Evolutionary conservation across 1,140 invertebrate species (phyloP).

Genomic region (Psix sp.): DNA sequence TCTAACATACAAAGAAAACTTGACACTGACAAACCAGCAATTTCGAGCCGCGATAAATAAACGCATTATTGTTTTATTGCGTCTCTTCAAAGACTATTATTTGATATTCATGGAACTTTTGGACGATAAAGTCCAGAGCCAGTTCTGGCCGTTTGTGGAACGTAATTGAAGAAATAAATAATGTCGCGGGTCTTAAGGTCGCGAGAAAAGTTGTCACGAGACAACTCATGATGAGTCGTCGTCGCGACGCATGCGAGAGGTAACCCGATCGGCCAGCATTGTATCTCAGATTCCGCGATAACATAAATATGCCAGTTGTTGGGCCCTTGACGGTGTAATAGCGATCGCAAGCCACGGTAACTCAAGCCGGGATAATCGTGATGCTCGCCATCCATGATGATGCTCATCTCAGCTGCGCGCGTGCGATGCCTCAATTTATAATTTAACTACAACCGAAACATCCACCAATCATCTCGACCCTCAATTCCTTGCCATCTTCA

Average conservation of each 20-base stretch:
- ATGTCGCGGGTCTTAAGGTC: constrained; percentile 38
- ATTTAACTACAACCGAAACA: constrained; percentile 11
- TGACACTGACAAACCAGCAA: constrained; percentile 19
- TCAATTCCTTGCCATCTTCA: too few relatives aligned
- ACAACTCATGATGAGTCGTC: constrained; percentile 59
- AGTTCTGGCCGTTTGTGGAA: constrained; percentile 10
- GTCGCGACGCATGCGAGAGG: constrained; percentile 51
- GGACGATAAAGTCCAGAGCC: constrained; percentile 40
- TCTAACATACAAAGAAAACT: constrained; percentile 2
- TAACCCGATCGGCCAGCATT: constrained; percentile 66
- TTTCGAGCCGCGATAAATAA: constrained; percentile 41
- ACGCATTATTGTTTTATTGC: constrained; percentile 16
- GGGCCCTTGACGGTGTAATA: constrained; percentile 59
- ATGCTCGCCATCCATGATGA: constrained; percentile 28
- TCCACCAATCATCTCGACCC: too few relatives aligned
- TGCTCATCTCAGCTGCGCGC: constrained; percentile 30
- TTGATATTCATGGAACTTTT: constrained; percentile 47
- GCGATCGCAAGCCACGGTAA: constrained; percentile 64
- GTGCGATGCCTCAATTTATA: constrained; percentile 37
- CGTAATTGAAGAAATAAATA: constrained; percentile 54
- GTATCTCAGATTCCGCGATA: constrained; percentile 71
- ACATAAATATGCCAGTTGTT: constrained; percentile 65
- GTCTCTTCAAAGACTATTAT: constrained; percentile 43
- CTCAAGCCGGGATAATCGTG: constrained; percentile 51
- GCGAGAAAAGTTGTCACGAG: constrained; percentile 53